phyloP scores from a whole-genome alignment of 1,140 invertebrate species.

The Cardiocondyla obscurior region DNA sequence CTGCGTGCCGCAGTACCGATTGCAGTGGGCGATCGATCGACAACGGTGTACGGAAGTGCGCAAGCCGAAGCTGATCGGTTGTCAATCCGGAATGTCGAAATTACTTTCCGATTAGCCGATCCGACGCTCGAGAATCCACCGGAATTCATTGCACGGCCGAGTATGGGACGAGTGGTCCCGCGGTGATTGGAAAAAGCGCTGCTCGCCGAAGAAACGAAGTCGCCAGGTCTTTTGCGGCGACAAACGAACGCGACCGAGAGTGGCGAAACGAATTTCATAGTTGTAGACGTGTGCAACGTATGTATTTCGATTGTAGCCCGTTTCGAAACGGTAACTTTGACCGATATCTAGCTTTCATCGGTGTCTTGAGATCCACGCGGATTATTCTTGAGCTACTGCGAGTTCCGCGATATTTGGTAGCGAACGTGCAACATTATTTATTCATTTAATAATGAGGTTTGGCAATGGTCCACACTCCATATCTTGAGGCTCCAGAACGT shows the following conservation, averaged over 20 bases:
- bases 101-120: conserved; percentile 38
- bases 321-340: not conserved
- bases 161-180: not conserved
- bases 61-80: not conserved
- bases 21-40: not conserved
- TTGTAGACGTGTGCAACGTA: not conserved
- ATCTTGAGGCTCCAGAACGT: not conserved
- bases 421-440: conserved; percentile 10
- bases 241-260: not conserved
- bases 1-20: not conserved
- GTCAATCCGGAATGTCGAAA: conserved; percentile 30
- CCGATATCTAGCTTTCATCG: not conserved
- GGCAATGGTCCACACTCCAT: conserved; percentile 42
- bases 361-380: not conserved
- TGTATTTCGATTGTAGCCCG: not conserved
- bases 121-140: conserved; percentile 1
- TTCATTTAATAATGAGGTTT: conserved; percentile 40
- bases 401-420: not conserved
- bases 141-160: conserved; percentile 35
- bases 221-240: not conserved
- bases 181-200: conserved; percentile 18
- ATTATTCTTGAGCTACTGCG: not conserved
- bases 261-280: not conserved
- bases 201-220: not conserved
- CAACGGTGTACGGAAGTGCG: conserved; percentile 5